These are phyloP conservation scores for Drosophila gaucha DNA, from an alignment of 2,888 invertebrate genomes.

Conservation along the genomic window DNA sequence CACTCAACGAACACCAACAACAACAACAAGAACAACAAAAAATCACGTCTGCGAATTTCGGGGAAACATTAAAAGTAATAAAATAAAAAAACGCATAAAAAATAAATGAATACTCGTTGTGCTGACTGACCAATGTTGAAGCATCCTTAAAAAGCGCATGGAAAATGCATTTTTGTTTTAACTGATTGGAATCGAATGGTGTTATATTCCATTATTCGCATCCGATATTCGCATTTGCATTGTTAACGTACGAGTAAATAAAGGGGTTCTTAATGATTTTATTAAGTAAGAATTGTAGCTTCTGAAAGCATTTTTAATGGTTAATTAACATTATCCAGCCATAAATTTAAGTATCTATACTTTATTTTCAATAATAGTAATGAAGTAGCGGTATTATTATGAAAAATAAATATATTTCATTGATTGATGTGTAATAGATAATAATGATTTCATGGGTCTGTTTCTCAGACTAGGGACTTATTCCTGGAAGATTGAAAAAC, in stretches of 20 bases:
- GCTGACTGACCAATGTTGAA: slow-evolving; percentile 37
- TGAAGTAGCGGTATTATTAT: no score
- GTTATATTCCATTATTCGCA: slow-evolving; percentile 21
- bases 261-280: not conserved
- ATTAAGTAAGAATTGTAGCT: slow-evolving; percentile 6
- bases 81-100: slow-evolving; percentile 9
- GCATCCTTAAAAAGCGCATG: slow-evolving; percentile 35
- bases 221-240: slow-evolving; percentile 10
- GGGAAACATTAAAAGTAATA: slow-evolving; percentile 26
- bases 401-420: no score
- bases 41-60: slow-evolving; percentile 26
- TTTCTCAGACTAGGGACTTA: no score
- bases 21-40: slow-evolving; percentile 8
- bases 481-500: no score
- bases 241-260: slow-evolving; percentile 20
- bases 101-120: slow-evolving; percentile 18
- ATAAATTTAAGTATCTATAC: no score
- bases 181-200: slow-evolving; percentile 34
- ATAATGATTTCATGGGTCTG: no score
- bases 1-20: slow-evolving; percentile 15
- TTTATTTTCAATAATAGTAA: no score
- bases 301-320: not conserved
- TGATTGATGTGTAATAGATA: no score
- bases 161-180: slow-evolving; percentile 43
- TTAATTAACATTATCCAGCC: not conserved